These are phyloP conservation scores for Lepidurus couesii DNA, from an alignment of 1,140 invertebrate species.

Conservation along the genomic window DNA sequence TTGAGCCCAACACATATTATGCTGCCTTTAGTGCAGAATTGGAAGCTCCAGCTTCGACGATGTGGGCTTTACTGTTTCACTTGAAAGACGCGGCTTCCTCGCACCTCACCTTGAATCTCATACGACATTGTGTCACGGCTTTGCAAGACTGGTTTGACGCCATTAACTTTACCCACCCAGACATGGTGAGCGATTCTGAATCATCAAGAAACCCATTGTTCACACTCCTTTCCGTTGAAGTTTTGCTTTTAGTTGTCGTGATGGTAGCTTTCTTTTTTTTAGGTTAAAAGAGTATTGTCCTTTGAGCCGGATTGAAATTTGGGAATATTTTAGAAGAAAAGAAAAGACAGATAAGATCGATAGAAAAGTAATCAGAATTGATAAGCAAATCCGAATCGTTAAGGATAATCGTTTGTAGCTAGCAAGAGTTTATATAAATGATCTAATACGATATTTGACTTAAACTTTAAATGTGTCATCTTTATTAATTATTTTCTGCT, in stretches of 20 bases:
- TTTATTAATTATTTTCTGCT: too few species aligned
- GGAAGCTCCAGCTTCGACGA: constrained; percentile 90
- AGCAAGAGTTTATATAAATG: too few species aligned
- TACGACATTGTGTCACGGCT: constrained; percentile 65
- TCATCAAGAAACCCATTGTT: not conserved
- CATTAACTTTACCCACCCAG: constrained; percentile 64
- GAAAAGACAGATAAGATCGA: too few species aligned
- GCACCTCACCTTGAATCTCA: constrained; percentile 63
- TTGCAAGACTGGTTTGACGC: constrained; percentile 80
- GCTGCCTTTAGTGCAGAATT: constrained; percentile 93
- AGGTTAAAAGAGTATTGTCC: too few species aligned
- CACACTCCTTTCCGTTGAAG: not conserved
- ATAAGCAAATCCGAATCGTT: too few species aligned
- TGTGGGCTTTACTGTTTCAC: constrained; percentile 92
- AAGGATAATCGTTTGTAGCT: too few species aligned
- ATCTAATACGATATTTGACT: too few species aligned
- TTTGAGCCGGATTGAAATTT: too few species aligned
- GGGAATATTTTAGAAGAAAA: too few species aligned
- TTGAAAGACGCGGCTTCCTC: constrained; percentile 65
- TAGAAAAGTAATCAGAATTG: too few species aligned
- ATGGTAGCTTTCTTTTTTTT: constrained; percentile 12
- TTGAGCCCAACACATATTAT: constrained; percentile 93
- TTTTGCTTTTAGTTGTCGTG: not conserved
- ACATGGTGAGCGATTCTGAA: constrained; percentile 52
- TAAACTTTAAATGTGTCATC: too few species aligned